Conservation (phyloP, 2,113 vertebrate genomes). For the Muntiacus reevesi region DNA sequence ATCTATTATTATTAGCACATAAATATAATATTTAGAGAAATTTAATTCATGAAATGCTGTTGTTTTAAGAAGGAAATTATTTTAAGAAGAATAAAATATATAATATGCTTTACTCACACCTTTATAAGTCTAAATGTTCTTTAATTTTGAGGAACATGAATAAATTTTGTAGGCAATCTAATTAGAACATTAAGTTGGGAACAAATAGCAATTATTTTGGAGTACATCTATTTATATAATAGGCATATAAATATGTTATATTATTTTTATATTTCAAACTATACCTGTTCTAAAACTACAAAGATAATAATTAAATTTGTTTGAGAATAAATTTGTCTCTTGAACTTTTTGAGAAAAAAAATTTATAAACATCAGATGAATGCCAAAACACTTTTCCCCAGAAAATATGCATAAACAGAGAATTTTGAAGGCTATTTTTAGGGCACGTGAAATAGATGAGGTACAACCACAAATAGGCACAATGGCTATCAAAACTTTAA, state of each 20-base stretch:
- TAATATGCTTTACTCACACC: neutral
- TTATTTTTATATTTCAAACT: neutral
- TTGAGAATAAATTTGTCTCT: neutral
- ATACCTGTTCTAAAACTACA: neutral
- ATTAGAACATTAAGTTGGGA: neutral
- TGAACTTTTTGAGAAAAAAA: neutral
- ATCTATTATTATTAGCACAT: neutral
- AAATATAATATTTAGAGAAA: neutral
- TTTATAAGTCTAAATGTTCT: neutral
- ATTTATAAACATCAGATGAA: neutral
- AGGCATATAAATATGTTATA: neutral
- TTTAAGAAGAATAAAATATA: neutral
- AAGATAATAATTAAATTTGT: neutral
- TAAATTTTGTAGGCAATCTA: neutral
- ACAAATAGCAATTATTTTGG: neutral
- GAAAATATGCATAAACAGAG: neutral
- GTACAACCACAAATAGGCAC: neutral
- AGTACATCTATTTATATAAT: neutral
- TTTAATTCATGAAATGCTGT: neutral
- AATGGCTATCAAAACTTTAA: neutral
- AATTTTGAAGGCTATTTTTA: neutral
- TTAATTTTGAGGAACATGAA: neutral
- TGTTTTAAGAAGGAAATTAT: neutral
- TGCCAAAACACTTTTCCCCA: neutral
- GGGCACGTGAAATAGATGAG: neutral